Percentiles rank a stretch among this genome's conserved stretches.
Conservation (phyloP, 2,797 vertebrate species). For the Sebastes variabilis region DNA sequence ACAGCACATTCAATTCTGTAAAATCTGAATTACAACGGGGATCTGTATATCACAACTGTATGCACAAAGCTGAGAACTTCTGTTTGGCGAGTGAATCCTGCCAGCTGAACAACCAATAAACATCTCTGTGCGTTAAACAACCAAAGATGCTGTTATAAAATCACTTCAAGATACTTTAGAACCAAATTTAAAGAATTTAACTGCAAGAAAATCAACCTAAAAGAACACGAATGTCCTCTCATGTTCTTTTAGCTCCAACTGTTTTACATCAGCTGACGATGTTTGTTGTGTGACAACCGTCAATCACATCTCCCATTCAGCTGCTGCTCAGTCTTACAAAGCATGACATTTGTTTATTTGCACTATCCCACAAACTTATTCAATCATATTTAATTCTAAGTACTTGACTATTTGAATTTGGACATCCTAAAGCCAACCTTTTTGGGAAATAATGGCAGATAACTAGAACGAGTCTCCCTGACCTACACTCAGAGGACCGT, state of each 20-base stretch:
- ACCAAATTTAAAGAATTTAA: constrained; percentile 1
- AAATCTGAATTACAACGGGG: constrained; percentile 60
- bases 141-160: constrained; percentile 43
- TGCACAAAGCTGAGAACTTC: constrained; percentile 38
- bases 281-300: not conserved
- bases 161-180: constrained; percentile 14
- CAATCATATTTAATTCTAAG: constrained; percentile 9
- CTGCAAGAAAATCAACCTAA: not conserved
- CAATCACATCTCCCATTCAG: not conserved
- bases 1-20: constrained; percentile 52
- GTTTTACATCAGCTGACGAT: not conserved
- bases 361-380: constrained; percentile 61
- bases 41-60: constrained; percentile 32
- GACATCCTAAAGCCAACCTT: constrained; percentile 26
- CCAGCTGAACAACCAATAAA: not conserved
- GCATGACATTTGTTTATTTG: constrained; percentile 46
- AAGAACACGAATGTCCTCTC: not conserved
- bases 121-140: constrained; percentile 7
- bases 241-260: not conserved
- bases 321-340: constrained; percentile 16
- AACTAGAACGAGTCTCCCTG: not conserved
- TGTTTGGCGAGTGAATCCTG: constrained; percentile 6
- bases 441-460: not conserved
- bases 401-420: constrained; percentile 21
- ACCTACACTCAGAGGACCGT: not conserved